Percentiles rank a stretch among this genome's conserved stretches.
phyloP scores from a whole-genome alignment of 2,888 invertebrate species.

The Hypercompe scribonia region DNA sequence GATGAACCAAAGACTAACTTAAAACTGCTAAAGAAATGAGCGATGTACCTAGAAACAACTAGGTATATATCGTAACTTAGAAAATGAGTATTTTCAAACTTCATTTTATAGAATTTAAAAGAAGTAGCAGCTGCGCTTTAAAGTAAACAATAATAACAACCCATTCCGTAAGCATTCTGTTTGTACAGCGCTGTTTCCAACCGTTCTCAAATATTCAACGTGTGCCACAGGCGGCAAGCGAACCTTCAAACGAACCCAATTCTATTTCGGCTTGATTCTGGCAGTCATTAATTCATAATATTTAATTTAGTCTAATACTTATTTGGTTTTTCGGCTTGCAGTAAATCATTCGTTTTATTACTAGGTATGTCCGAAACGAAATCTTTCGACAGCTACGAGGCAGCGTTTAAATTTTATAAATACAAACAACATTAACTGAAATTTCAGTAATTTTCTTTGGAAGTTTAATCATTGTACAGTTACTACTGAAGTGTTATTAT shows the following conservation, averaged over 20 bases:
- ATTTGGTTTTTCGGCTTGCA: background rate
- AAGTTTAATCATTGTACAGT: background rate
- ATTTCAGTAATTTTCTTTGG: background rate
- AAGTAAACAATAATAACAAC: slow-evolving; percentile 17
- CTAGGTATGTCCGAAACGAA: no score
- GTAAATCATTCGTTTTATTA: background rate
- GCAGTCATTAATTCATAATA: slow-evolving; percentile 36
- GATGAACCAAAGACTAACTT: no score
- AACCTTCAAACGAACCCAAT: slow-evolving; percentile 37
- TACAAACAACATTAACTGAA: background rate
- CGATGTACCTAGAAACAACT: no score
- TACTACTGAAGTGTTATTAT: no score
- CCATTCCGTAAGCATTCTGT: slow-evolving; percentile 26
- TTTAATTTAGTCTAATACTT: slow-evolving; percentile 11
- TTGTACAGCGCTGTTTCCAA: slow-evolving; percentile 40
- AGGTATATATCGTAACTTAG: no score
- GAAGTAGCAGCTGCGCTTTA: slow-evolving; percentile 4
- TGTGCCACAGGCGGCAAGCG: slow-evolving; percentile 57
- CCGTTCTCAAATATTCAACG: slow-evolving; percentile 57
- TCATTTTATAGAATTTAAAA: no score
- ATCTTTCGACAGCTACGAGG: background rate
- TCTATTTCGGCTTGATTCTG: slow-evolving; percentile 46
- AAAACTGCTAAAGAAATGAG: no score
- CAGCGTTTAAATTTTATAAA: background rate
- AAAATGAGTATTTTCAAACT: no score